Evolutionary conservation across 2,888 invertebrate species (phyloP).

Genomic region (Bombylius discolor): DNA sequence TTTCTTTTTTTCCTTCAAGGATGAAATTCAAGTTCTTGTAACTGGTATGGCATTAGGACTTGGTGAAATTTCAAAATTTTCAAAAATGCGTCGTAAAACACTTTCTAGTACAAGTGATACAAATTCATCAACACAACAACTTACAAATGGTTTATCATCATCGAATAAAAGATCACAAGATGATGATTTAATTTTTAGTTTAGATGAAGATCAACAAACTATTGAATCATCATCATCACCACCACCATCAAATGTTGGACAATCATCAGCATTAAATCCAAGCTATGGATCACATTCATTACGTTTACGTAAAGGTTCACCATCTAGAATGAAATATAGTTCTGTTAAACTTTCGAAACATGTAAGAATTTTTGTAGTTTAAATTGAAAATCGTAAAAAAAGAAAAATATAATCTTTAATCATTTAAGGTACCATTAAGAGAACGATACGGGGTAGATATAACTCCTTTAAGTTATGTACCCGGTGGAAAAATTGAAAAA

Average conservation of each 20-base stretch:
- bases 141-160: conserved; percentile 15
- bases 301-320: conserved; percentile 43
- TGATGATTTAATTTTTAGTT: conserved; percentile 69
- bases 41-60: conserved; percentile 71
- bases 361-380: conserved; percentile 8
- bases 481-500: conserved; percentile 62
- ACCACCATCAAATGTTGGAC: conserved; percentile 19
- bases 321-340: conserved; percentile 34
- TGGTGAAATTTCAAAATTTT: conserved; percentile 43
- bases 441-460: conserved; percentile 55
- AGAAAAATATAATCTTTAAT: background rate
- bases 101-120: conserved; percentile 14
- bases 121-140: conserved; percentile 5
- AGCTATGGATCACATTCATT: conserved; percentile 33
- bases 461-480: conserved; percentile 66
- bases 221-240: background rate
- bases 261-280: conserved; percentile 17
- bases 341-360: conserved; percentile 14
- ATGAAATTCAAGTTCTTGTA: conserved; percentile 54
- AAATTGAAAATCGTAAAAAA: conserved; percentile 1
- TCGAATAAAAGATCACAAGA: conserved; percentile 37
- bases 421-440: conserved; percentile 25
- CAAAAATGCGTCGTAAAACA: conserved; percentile 38
- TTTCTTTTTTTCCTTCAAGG: conserved; percentile 29
- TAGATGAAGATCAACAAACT: conserved; percentile 58